Evolutionary conservation across 2,888 invertebrate genomes (phyloP), one percentile per base, ranked within the genome.

Genomic region (Pterostichus niger): DNA sequence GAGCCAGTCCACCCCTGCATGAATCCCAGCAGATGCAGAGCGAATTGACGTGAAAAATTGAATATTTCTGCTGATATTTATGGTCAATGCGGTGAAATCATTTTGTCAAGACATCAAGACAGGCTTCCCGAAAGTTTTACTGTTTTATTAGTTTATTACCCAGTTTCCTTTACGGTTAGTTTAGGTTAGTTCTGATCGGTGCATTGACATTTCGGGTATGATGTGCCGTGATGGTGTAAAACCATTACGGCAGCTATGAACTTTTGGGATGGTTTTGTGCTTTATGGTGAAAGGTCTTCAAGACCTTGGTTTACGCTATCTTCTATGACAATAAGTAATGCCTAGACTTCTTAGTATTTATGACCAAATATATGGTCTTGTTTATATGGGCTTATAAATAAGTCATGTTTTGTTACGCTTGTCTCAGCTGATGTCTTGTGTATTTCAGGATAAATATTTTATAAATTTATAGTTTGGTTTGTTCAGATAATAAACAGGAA

Each of bases 21-120:
- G 13, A 68, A 35, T 71, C 71, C 31, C 11, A 83, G 86, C 87
- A 87, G 87, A 87, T 88, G 87, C 85, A 56, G 84, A 85, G 84
- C 84, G 84, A 86, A 86, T 86, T 83, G 84, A 84, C 84, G 84
- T 84, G 85, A 85, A 86, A 85, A 85, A 85, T 85, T 83, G 84
- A 85, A 85, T 84, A 84, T 84, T 85, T 85, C 31, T 13, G 6
- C 11, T 31, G 24, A 46, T 46, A 46, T 46, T 46, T 49, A 73
- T 44, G 73, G 24, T 73, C 68, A 31, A 11, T 71, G 68, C 44
- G 75, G 75, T 52, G 75, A 75, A 24, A 71, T 71, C 68, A 17
- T 40, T 44, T 64, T 64, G 64, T 64, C 64, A 64, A 35, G 64
- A 33, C 35, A 33, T 24, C 17, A 46, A 44, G 44, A 44, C 44